Evolutionary conservation across 2,888 invertebrate species (phyloP), one percentile per base, ranked within the genome.

Genomic region (Pristionchus arcanus): DNA sequence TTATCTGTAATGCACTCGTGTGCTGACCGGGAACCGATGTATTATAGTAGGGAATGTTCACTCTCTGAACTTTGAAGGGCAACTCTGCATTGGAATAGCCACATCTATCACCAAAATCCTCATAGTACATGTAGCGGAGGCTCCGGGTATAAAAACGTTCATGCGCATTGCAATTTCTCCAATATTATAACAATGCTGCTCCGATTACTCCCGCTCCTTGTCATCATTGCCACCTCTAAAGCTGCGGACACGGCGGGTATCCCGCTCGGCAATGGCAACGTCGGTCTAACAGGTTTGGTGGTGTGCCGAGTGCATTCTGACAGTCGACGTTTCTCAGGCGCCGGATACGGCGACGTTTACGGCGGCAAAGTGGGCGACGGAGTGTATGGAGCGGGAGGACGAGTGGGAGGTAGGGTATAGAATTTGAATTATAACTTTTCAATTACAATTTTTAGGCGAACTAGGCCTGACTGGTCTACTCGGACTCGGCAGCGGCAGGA

Each of bases 271-370:
- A 74, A 37, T 11, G 74, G 74, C 15, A 74, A 74, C n/a, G 34
- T 5, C 37, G 74, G 74, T 0, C 37, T 74, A 16, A 74, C 74
- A 74, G 74, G 74, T 74, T 7, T 21, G 34, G 37, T 74, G 74
- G 74, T 74, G 37, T 19, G 37, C 31, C 21, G 25, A 19, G 74
- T 74, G 74, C 74, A 74, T 7, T 74, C 16, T 11, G 19, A 19
- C 1, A 74, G 37, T 37, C 74, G 74, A 37, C 74, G 25, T 74
- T 74, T 37, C 37, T 74, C 34, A 74, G 74, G 74, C 4, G 37
- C 19, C 74, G 74, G 74, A 2, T 74, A 74, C 74, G 74, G 74
- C 21, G 74, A 74, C 25, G 74, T 21, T 16, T 74, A 74, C 37
- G 74, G 74, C 11, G 74, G 74, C 0, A 74, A 16, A 21, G 9